Conservation (phyloP, 1,140 invertebrate genomes). For the Yoshiicerus persimilis region DNA sequence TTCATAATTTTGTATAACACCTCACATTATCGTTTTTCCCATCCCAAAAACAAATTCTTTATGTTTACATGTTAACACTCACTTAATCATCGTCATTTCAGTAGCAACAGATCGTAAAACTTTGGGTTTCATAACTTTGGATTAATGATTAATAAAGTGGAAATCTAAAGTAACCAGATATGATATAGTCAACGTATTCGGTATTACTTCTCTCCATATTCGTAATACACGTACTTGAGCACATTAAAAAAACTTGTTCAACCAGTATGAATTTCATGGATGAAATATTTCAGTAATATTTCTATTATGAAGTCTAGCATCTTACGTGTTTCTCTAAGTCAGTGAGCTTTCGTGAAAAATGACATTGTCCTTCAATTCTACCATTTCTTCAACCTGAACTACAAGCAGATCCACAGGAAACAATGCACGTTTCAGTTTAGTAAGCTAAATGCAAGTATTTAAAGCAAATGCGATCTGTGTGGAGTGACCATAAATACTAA, state of each 20-base stretch:
- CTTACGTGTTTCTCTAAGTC: not conserved
- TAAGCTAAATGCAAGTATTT: not conserved
- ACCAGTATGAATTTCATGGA: not conserved
- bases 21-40: no score
- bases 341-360: not conserved
- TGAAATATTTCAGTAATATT: not conserved
- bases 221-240: no score
- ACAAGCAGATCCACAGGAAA: not conserved
- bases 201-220: no score
- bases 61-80: no score
- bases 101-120: no score
- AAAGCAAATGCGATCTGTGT: not conserved
- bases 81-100: no score
- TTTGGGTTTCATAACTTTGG: no score
- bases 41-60: no score
- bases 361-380: not conserved
- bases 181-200: no score
- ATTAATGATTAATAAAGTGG: no score
- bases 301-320: not conserved
- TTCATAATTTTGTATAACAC: no score
- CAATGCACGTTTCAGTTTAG: not conserved
- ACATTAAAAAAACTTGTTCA: not conserved
- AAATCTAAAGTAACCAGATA: no score
- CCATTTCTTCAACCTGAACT: not conserved
- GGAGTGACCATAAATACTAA: not conserved